A percentile compares a stretch with the other conserved stretches of the same genome.
phyloP scores from a whole-genome alignment of 2,113 vertebrate genomes.

The Fregetta grallaria region DNA sequence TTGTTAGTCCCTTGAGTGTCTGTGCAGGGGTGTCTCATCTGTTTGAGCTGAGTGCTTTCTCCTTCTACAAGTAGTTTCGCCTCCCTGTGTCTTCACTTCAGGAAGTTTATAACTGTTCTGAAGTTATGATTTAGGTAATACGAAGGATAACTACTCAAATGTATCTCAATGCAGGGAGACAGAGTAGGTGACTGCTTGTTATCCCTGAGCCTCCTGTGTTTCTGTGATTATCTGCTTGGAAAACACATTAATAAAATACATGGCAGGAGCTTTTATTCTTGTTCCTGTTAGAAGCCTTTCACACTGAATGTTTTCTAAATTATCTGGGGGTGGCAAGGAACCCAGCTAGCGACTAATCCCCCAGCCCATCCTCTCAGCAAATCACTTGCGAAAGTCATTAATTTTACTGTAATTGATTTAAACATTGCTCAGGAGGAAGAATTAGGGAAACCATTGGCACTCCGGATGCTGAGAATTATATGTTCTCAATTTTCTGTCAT shows the following conservation, averaged over 20 bases:
- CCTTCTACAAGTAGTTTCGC: not conserved
- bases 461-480: not conserved
- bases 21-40: not conserved
- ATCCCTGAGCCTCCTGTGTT: not conserved
- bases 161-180: not conserved
- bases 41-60: not conserved
- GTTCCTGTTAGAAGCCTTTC: not conserved
- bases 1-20: not conserved
- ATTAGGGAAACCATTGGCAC: not conserved
- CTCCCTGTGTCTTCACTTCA: not conserved
- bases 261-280: not conserved
- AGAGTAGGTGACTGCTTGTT: not conserved
- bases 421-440: not conserved
- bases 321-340: not conserved
- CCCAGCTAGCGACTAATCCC: constrained; percentile 7
- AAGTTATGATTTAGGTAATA: not conserved
- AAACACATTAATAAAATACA: not conserved
- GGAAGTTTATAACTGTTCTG: not conserved
- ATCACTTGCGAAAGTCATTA: constrained; percentile 26
- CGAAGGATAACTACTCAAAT: not conserved
- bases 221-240: not conserved
- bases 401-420: constrained; percentile 52
- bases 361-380: not conserved
- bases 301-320: not conserved
- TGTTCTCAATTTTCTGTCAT: not conserved